Percentiles rank a stretch among this genome's conserved stretches.
phyloP scores from a whole-genome alignment of 2,888 invertebrate genomes.

The Eucriotettix oculatus region DNA sequence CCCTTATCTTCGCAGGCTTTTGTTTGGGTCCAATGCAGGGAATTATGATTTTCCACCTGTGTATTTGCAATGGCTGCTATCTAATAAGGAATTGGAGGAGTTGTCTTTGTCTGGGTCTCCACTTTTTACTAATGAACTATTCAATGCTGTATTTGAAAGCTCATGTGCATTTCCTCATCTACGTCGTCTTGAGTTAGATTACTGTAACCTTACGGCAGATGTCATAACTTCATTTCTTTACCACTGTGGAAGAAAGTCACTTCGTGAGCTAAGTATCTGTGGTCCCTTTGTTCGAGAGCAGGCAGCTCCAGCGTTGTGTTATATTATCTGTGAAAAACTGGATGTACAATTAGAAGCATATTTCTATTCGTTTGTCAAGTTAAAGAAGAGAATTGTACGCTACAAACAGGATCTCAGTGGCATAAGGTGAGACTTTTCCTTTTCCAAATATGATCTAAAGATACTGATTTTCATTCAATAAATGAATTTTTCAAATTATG shows the following conservation, averaged over 20 bases:
- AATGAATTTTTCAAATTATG: too few relatives aligned
- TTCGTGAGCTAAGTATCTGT: constrained; percentile 13
- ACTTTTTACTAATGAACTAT: constrained; percentile 11
- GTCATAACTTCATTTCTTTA: constrained; percentile 11
- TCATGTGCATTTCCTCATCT: constrained; percentile 10
- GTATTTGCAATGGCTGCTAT: constrained; percentile 12
- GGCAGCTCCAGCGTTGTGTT: constrained; percentile 12
- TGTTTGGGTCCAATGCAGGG: constrained; percentile 13
- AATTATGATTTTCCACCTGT: constrained; percentile 10
- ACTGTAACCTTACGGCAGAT: constrained; percentile 13
- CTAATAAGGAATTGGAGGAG: constrained; percentile 11
- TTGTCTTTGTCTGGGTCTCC: constrained; percentile 13
- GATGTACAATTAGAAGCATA: constrained; percentile 14
- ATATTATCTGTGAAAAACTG: constrained; percentile 12
- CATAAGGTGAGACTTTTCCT: background rate
- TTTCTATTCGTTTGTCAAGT: constrained; percentile 13
- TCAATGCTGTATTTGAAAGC: constrained; percentile 10
- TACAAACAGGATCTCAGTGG: constrained; percentile 10
- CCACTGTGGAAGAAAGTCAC: constrained; percentile 11
- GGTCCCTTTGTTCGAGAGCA: constrained; percentile 15
- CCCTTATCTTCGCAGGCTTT: constrained; percentile 9
- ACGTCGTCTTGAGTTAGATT: constrained; percentile 12
- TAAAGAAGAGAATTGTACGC: constrained; percentile 13
- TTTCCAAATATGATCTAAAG: too few relatives aligned
- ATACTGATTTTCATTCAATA: too few relatives aligned